These are phyloP conservation scores for Macropis europaea DNA, from an alignment of 2,888 invertebrate genomes.

Conservation along the genomic window DNA sequence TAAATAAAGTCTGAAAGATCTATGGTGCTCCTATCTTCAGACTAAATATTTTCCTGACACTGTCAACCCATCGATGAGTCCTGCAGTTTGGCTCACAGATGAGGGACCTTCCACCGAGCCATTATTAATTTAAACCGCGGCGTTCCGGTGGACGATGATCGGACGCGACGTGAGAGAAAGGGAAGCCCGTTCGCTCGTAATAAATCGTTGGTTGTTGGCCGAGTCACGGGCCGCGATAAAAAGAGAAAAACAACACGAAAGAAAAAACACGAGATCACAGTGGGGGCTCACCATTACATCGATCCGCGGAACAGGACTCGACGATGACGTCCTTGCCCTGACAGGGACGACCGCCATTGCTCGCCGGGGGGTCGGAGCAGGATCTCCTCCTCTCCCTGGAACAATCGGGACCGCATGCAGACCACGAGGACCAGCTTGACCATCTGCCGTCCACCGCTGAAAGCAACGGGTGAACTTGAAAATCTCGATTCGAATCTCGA, in stretches of 20 bases:
- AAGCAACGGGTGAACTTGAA: slow-evolving; percentile 58
- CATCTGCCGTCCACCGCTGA: slow-evolving; percentile 87
- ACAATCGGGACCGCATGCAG: slow-evolving; percentile 94
- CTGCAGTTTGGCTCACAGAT: too few species aligned
- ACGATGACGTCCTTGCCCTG: slow-evolving; percentile 70
- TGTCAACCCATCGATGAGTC: too few species aligned
- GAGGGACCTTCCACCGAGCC: slow-evolving; percentile 36
- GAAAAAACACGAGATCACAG: slow-evolving; percentile 34
- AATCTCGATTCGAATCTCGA: slow-evolving; percentile 58
- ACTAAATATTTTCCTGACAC: too few species aligned
- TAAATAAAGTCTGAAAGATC: too few species aligned
- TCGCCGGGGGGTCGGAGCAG: slow-evolving; percentile 81
- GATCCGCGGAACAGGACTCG: slow-evolving; percentile 69
- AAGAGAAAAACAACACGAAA: slow-evolving; percentile 6
- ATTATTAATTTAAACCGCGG: slow-evolving; percentile 52
- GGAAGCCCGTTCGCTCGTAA: slow-evolving; percentile 43
- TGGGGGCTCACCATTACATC: slow-evolving; percentile 70
- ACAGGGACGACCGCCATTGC: slow-evolving; percentile 70
- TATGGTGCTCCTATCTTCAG: too few species aligned
- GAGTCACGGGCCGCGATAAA: slow-evolving; percentile 39
- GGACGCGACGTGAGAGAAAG: slow-evolving; percentile 26
- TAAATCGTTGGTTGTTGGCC: slow-evolving; percentile 44
- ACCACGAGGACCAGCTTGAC: slow-evolving; percentile 94
- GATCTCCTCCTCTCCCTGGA: slow-evolving; percentile 89
- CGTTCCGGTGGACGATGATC: slow-evolving; percentile 32